A percentile compares a stretch with the other conserved stretches of the same genome.
Conservation (phyloP, 2,888 invertebrate species). For the Acanthosepion lycidas region DNA sequence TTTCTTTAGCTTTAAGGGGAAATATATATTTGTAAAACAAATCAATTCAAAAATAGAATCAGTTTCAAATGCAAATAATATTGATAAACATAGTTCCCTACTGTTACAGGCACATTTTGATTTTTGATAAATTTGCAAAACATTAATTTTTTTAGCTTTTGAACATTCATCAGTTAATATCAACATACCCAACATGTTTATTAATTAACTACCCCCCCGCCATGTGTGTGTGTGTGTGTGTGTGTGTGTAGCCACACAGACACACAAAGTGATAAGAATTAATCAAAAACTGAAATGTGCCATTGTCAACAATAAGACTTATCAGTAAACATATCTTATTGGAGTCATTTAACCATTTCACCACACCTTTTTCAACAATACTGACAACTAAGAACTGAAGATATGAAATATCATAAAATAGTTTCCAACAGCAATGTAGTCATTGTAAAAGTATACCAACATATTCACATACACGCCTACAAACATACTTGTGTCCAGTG, state of each 20-base stretch:
- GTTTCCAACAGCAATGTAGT: background rate
- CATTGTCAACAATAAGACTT: background rate
- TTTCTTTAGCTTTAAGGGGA: background rate
- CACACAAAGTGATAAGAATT: background rate
- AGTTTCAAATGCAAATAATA: slow-evolving; percentile 3
- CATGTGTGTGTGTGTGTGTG: no score
- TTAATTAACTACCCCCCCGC: no score
- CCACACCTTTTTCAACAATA: background rate
- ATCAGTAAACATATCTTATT: background rate
- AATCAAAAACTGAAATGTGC: background rate
- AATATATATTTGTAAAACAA: background rate
- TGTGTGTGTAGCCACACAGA: background rate
- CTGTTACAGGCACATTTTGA: background rate
- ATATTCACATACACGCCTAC: background rate
- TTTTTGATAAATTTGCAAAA: background rate
- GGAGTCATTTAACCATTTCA: slow-evolving; percentile 11
- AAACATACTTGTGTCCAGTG: background rate
- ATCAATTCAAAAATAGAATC: background rate
- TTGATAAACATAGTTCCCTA: background rate
- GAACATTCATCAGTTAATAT: background rate
- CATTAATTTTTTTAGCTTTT: background rate
- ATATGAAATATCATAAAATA: background rate
- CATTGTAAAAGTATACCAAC: slow-evolving; percentile 23
- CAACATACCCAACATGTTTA: background rate
- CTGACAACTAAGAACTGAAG: background rate